Percentiles rank a stretch among this genome's conserved stretches.
Evolutionary conservation across 2,888 invertebrate genomes (phyloP).

Genomic region (Aricia artaxerxes): DNA sequence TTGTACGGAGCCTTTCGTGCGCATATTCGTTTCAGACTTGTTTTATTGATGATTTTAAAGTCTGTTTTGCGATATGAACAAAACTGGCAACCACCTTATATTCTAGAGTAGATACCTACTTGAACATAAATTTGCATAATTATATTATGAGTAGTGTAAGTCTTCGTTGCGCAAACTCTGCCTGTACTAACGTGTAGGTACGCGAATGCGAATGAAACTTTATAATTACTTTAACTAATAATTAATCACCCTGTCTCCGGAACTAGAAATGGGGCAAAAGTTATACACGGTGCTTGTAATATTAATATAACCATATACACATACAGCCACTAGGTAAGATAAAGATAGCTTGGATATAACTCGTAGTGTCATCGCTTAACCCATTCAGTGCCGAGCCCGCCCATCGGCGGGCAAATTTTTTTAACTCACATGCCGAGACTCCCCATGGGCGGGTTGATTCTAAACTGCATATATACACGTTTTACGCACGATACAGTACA

Average conservation of each 20-base stretch:
- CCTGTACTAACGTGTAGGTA: neutral
- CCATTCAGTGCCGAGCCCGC: too few species aligned
- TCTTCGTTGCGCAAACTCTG: neutral
- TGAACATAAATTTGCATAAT: neutral
- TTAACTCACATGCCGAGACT: too few species aligned
- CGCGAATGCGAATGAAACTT: neutral
- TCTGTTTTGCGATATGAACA: too few species aligned
- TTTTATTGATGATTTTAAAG: too few species aligned
- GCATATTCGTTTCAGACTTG: too few species aligned
- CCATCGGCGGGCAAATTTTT: too few species aligned
- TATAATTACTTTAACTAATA: neutral
- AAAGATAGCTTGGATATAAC: neutral
- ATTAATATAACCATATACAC: neutral
- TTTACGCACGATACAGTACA: too few species aligned
- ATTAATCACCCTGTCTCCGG: neutral
- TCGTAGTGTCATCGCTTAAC: neutral
- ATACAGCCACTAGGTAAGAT: neutral
- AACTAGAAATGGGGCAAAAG: constrained; percentile 1
- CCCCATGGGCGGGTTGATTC: too few species aligned
- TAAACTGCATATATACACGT: too few species aligned
- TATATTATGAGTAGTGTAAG: neutral
- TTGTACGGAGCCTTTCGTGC: too few species aligned
- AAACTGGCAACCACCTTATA: neutral
- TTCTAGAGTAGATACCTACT: neutral
- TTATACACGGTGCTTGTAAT: neutral